Evolutionary conservation across 2,888 invertebrate species (phyloP).

Genomic region (Melieria crassipennis): DNA sequence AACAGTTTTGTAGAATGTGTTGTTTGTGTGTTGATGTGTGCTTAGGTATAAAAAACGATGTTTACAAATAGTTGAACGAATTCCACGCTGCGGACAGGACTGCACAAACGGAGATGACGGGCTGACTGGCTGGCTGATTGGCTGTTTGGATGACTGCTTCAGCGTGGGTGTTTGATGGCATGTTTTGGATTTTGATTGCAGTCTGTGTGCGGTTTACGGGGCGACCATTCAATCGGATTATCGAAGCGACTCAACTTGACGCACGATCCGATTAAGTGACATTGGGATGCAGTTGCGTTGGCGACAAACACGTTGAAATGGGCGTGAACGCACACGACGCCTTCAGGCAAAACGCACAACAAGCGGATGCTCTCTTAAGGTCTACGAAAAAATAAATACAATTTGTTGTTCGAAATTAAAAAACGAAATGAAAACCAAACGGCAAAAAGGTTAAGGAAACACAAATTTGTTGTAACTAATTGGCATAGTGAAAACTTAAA

Average conservation of each 20-base stretch:
- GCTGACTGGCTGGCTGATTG: neutral
- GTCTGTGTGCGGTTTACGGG: neutral
- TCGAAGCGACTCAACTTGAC: neutral
- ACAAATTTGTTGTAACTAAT: neutral
- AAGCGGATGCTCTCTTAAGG: conserved; percentile 56
- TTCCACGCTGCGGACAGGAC: too few relatives aligned
- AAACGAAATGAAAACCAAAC: conserved; percentile 7
- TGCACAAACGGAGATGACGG: too few relatives aligned
- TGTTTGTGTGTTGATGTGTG: conserved; percentile 9
- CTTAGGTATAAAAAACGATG: neutral
- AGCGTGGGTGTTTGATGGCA: too few relatives aligned
- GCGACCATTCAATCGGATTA: conserved; percentile 3
- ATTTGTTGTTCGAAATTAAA: neutral
- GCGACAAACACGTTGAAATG: conserved; percentile 39
- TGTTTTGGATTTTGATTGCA: too few relatives aligned
- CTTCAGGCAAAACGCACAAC: conserved; percentile 51
- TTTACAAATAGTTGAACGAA: too few relatives aligned
- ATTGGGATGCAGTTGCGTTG: conserved; percentile 28
- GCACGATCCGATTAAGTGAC: conserved; percentile 20
- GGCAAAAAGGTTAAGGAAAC: neutral
- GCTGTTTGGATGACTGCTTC: neutral
- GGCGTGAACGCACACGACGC: conserved; percentile 36
- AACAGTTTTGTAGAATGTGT: neutral
- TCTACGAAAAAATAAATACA: conserved; percentile 55
- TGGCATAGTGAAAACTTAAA: neutral